Evolutionary conservation across 2,797 vertebrate species (phyloP).

Genomic region (Lagocephalus sceleratus): DNA sequence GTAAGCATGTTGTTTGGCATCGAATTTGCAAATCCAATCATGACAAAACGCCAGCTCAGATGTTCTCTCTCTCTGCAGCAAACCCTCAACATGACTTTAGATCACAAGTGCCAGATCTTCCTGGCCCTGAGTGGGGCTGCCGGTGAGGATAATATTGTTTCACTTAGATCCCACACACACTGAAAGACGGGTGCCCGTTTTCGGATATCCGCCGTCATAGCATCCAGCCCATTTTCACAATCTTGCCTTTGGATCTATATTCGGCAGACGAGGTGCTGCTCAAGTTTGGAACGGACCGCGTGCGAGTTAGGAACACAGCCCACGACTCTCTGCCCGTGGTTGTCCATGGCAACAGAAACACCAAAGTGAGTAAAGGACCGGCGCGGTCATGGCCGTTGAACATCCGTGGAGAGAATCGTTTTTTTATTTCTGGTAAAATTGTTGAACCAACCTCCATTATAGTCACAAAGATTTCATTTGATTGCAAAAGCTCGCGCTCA

Average conservation of each 20-base stretch:
- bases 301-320: conserved; percentile 87
- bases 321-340: conserved; percentile 88
- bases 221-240: conserved; percentile 32
- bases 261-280: conserved; percentile 91
- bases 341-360: conserved; percentile 93
- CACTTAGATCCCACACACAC: not conserved
- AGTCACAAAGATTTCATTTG: conserved; percentile 9
- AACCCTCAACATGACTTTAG: conserved; percentile 89
- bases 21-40: conserved; percentile 16
- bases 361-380: conserved; percentile 83
- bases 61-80: conserved; percentile 69
- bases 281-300: conserved; percentile 89
- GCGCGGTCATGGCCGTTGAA: not conserved
- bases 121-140: conserved; percentile 93
- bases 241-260: conserved; percentile 26
- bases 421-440: conserved; percentile 4
- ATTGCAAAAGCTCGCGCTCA: conserved; percentile 5
- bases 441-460: conserved; percentile 12
- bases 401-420: conserved; percentile 1
- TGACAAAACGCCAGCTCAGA: conserved; percentile 16
- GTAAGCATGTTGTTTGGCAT: conserved; percentile 68
- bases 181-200: conserved; percentile 4
- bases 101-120: conserved; percentile 96
- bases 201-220: conserved; percentile 7
- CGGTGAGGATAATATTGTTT: conserved; percentile 76